These are phyloP conservation scores for Drosophila kuntzei DNA, from an alignment of 2,888 invertebrate genomes.

Conservation along the genomic window DNA sequence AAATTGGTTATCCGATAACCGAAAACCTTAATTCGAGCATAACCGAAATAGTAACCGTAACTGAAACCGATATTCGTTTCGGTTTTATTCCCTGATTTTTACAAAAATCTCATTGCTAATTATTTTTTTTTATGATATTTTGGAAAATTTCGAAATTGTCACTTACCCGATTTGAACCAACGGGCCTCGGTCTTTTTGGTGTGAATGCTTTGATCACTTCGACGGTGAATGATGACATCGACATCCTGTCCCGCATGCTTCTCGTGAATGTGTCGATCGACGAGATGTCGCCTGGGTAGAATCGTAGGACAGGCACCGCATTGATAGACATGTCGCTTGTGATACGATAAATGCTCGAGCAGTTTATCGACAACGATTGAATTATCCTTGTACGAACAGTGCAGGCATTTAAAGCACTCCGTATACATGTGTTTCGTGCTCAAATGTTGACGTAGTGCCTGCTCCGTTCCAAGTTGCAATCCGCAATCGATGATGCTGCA, in stretches of 20 bases:
- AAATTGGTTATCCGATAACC: too few species aligned
- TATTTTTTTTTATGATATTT: too few species aligned
- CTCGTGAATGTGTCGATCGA: conserved; percentile 89
- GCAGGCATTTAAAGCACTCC: conserved; percentile 26
- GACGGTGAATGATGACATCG: conserved; percentile 65
- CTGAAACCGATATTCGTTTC: too few species aligned
- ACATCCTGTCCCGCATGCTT: conserved; percentile 84
- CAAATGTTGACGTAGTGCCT: conserved; percentile 43
- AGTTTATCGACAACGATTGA: conserved; percentile 80
- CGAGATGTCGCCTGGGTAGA: conserved; percentile 88
- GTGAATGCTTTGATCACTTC: conserved; percentile 30
- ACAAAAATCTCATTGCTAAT: too few species aligned
- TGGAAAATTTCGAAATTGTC: too few species aligned
- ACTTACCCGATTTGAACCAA: conserved; percentile 52
- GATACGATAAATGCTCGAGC: conserved; percentile 90
- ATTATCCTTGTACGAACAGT: conserved; percentile 16
- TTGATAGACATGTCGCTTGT: conserved; percentile 90
- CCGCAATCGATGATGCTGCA: conserved; percentile 87
- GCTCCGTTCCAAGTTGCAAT: conserved; percentile 19
- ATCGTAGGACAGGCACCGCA: conserved; percentile 90
- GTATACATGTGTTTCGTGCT: conserved; percentile 16
- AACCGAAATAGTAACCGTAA: too few species aligned
- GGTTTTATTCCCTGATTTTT: too few species aligned
- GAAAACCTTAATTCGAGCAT: too few species aligned
- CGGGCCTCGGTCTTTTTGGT: conserved; percentile 21